These are phyloP conservation scores for Drosophila mercatorum DNA, from an alignment of 2,888 invertebrate genomes.

Conservation along the genomic window DNA sequence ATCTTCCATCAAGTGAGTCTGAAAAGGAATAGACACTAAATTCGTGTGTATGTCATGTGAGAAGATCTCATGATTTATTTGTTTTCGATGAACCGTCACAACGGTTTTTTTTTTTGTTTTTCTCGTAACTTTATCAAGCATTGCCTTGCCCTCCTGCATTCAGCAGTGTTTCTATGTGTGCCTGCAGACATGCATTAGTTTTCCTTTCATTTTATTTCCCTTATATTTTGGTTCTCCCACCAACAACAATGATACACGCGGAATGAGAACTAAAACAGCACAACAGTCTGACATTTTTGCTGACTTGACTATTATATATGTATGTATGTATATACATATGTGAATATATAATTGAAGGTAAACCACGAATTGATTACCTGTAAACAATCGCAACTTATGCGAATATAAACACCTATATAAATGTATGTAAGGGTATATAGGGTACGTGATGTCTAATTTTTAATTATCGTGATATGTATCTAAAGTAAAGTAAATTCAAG, in stretches of 20 bases:
- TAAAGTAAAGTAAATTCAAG: too few relatives aligned
- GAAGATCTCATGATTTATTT: slow-evolving; percentile 21
- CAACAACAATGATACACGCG: slow-evolving; percentile 10
- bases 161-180: slow-evolving; percentile 7
- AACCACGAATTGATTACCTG: slow-evolving; percentile 20
- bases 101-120: slow-evolving; percentile 42
- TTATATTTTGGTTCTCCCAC: slow-evolving; percentile 28
- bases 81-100: slow-evolving; percentile 19
- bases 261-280: slow-evolving; percentile 1
- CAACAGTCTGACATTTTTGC: slow-evolving; percentile 22
- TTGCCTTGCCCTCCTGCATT: slow-evolving; percentile 24
- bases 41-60: background rate
- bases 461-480: too few relatives aligned
- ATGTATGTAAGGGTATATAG: background rate
- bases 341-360: slow-evolving; percentile 11
- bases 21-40: slow-evolving; percentile 8
- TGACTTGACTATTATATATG: slow-evolving; percentile 36
- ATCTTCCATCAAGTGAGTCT: slow-evolving; percentile 7
- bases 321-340: background rate
- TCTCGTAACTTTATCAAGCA: slow-evolving; percentile 26
- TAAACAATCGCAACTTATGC: slow-evolving; percentile 2
- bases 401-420: background rate
- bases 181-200: background rate
- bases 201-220: slow-evolving; percentile 8
- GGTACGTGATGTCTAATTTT: background rate